Base-by-base conservation (phyloP, 92 coral and sea anemone genomes). In the Palythoa grandiflora region DNA sequence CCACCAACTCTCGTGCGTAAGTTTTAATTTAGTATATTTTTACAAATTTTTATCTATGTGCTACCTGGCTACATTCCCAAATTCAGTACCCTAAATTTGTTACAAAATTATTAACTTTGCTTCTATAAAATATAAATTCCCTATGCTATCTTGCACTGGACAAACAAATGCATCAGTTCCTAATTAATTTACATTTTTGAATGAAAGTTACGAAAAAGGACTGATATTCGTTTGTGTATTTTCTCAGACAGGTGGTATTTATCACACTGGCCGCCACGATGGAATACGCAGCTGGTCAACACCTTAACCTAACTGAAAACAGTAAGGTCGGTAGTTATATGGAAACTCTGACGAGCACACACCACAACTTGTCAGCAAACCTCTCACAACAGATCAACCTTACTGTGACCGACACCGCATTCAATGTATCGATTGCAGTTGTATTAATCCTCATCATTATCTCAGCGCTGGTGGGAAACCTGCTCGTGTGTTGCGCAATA, bases 401-500 rank as follows among this genome's bases (percentile, higher is more conserved):
- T 52, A 48, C 13, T 66, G 63, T 38, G 16, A 53, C 47, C 28
- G 15, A 21, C 44, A 28, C 86, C 0, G 75, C 11, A 35, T 78
- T 78, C 36, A 55, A 55, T 78, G 50, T 78, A 78, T 55, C 68
- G 16, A 12, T 81, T 51, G 44, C 86, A 21, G 73, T 66, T 63
- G 73, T 92, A 21, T 84, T 92, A 6, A 85, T 94, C 15, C 38
- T 83, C 10, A 91, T 97, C n/a, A 86, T 92, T 28, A 44, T 94
- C 11, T 86, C 79, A 28, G 93, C 98, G 17, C 74, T 90, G n/a
- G 78, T 95, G 14, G 99, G 99, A 63, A 97, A 97, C 80, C n/a
- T 87, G 48, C 83, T 97, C 70, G 99, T 97, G 77, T 93, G 96
- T 74, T 47, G 88, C 16, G 98, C 98, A 3, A 93, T 97, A 78